phyloP scores from a whole-genome alignment of 2,113 vertebrate genomes.

The Siniperca knerii region DNA sequence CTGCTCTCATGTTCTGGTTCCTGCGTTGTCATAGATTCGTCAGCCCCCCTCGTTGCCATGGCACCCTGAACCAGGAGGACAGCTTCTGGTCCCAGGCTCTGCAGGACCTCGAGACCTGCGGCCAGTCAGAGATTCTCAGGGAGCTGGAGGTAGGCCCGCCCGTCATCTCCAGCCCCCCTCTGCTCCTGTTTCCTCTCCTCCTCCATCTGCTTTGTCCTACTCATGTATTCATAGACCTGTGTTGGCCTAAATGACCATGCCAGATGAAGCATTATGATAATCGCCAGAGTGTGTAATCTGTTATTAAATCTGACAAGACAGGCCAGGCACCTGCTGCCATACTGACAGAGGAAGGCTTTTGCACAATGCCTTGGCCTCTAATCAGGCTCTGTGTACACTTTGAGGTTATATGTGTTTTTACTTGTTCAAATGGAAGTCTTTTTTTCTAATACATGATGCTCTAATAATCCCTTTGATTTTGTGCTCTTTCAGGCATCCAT shows the following conservation, averaged over 20 bases:
- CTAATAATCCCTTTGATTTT: constrained; percentile 1
- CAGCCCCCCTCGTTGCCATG: constrained; percentile 88
- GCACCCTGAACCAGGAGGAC: constrained; percentile 88
- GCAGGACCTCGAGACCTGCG: constrained; percentile 98
- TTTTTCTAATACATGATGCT: neutral
- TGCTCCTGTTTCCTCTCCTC: constrained; percentile 9
- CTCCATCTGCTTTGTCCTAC: constrained; percentile 58
- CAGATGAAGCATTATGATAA: constrained; percentile 75
- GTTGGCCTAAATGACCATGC: constrained; percentile 55
- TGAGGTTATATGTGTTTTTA: constrained; percentile 8
- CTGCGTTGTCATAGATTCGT: constrained; percentile 95
- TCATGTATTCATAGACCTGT: constrained; percentile 39
- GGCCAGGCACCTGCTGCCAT: constrained; percentile 60
- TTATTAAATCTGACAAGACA: constrained; percentile 73
- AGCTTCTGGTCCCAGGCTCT: constrained; percentile 97
- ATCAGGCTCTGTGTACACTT: constrained; percentile 26
- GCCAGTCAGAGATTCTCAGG: constrained; percentile 97
- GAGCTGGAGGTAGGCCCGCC: constrained; percentile 92
- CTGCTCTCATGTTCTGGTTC: constrained; percentile 83
- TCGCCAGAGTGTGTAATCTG: constrained; percentile 71
- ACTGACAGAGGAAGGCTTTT: constrained; percentile 42
- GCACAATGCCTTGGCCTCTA: constrained; percentile 28
- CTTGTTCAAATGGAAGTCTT: neutral
- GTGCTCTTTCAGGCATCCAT: constrained; percentile 90
- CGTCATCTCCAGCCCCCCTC: neutral